These are phyloP conservation scores for Parus major DNA, from an alignment of 2,113 vertebrate species.

Conservation along the genomic window DNA sequence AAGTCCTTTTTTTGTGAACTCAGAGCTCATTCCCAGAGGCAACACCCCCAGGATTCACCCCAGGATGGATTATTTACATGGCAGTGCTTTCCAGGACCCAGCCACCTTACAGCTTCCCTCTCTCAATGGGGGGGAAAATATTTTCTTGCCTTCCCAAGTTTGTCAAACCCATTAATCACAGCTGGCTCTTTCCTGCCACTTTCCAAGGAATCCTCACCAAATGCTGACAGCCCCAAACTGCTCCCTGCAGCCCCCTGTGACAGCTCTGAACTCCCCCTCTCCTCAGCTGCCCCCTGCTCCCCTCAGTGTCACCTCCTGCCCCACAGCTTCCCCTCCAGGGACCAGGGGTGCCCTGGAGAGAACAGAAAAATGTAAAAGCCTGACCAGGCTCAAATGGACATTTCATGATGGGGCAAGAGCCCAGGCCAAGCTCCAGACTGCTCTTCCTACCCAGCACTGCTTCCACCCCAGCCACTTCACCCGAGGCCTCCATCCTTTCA, in stretches of 20 bases:
- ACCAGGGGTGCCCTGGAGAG: neutral
- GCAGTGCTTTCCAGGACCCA: neutral
- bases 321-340: fast-evolving
- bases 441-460: neutral
- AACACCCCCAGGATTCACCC: neutral
- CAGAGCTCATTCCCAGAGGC: neutral
- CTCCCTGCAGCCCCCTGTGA: fast-evolving
- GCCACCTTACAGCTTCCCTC: neutral
- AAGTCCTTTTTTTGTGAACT: neutral
- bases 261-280: neutral
- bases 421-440: neutral
- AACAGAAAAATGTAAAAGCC: neutral
- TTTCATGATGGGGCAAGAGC: neutral
- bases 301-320: neutral
- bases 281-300: neutral
- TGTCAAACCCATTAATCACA: neutral
- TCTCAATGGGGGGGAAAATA: neutral
- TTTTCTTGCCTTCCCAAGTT: neutral
- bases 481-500: neutral
- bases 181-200: neutral
- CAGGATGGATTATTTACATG: neutral
- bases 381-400: neutral
- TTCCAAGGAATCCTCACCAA: neutral
- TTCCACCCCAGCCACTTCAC: neutral
- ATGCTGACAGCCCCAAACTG: neutral